These are phyloP conservation scores for Manacus vitellinus DNA, from an alignment of 2,113 vertebrate genomes.

Conservation along the genomic window DNA sequence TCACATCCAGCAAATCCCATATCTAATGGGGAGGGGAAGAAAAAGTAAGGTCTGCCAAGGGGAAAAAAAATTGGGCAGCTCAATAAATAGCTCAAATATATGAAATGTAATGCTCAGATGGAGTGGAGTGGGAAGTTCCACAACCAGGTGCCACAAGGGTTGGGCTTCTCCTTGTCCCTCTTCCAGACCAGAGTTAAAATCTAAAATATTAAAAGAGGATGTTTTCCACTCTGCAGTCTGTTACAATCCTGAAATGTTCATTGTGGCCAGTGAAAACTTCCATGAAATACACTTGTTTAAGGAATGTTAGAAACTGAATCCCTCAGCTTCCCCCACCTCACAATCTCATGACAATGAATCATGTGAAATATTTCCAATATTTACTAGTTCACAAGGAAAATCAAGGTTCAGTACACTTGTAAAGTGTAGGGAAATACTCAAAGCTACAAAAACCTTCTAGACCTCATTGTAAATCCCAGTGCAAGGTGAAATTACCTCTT, in stretches of 20 bases:
- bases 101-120: neutral
- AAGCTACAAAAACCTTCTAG: neutral
- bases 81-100: neutral
- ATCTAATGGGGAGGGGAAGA: rapidly evolving
- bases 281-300: neutral
- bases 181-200: neutral
- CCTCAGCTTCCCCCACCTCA: neutral
- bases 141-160: neutral
- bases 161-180: neutral
- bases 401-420: neutral
- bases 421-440: neutral
- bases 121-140: neutral
- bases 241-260: neutral
- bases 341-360: neutral
- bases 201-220: neutral
- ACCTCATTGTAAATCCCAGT: neutral
- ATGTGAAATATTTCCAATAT: neutral
- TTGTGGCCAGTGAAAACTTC: neutral
- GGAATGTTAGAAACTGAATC: neutral
- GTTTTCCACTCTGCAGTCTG: neutral
- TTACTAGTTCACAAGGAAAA: neutral
- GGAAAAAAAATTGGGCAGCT: neutral
- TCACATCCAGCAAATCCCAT: neutral
- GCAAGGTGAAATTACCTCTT: neutral
- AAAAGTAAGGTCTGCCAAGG: neutral